Conservation (phyloP, 2,888 invertebrate species). For the Furcula furcula region DNA sequence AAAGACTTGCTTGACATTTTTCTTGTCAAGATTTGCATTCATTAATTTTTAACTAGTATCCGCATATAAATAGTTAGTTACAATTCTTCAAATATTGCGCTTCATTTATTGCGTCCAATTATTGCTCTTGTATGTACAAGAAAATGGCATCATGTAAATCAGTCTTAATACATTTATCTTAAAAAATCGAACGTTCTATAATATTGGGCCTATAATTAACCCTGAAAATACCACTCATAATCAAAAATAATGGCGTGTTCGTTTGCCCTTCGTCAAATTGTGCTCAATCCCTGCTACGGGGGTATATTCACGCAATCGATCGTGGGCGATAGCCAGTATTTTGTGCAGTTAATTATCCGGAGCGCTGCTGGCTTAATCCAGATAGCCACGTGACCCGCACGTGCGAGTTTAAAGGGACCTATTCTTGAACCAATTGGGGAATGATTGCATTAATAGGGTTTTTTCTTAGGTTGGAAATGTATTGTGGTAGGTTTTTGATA, state of each 20-base stretch:
- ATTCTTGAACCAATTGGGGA: conserved; percentile 43
- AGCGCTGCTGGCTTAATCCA: conserved; percentile 69
- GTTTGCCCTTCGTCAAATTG: conserved; percentile 41
- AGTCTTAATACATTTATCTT: too few species aligned
- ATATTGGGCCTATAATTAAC: conserved; percentile 8
- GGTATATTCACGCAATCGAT: conserved; percentile 50
- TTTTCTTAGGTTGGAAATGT: background rate
- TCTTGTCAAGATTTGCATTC: too few species aligned
- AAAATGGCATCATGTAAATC: too few species aligned
- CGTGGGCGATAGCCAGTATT: conserved; percentile 62
- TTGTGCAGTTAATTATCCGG: conserved; percentile 79
- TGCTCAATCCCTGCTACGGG: conserved; percentile 27
- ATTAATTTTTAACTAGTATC: too few species aligned
- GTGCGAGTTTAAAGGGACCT: conserved; percentile 53
- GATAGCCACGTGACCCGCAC: conserved; percentile 75
- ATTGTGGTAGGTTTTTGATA: background rate
- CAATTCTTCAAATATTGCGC: too few species aligned
- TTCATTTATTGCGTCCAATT: too few species aligned
- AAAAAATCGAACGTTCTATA: too few species aligned
- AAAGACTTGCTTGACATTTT: too few species aligned
- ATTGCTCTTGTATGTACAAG: too few species aligned
- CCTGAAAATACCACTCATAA: conserved; percentile 11
- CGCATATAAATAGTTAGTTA: too few species aligned
- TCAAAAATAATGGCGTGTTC: conserved; percentile 22
- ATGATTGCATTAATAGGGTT: background rate